A percentile compares a stretch with the other conserved stretches of the same genome.
phyloP scores from a whole-genome alignment of 2,888 invertebrate species.

The Adineta ricciae region DNA sequence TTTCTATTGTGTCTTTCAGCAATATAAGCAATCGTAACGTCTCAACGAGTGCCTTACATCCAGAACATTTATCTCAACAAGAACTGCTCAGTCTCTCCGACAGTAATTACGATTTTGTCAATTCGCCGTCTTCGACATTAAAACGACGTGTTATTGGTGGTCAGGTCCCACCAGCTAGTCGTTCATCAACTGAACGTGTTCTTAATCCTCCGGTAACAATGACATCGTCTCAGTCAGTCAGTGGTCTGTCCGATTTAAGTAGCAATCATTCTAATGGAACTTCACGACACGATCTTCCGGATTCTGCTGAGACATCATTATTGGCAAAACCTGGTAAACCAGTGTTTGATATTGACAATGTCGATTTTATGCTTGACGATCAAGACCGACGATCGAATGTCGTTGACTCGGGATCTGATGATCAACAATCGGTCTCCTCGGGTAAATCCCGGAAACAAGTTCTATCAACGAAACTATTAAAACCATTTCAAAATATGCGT shows the following conservation, averaged over 20 bases:
- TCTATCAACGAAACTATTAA: neutral
- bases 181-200: neutral
- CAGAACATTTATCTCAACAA: neutral
- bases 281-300: neutral
- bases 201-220: neutral
- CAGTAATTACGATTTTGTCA: neutral
- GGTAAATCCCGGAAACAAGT: neutral
- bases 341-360: neutral
- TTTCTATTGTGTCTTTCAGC: neutral
- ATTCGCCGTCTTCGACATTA: neutral
- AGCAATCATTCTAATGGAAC: neutral
- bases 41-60: neutral
- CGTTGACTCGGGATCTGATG: neutral
- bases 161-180: neutral
- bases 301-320: neutral
- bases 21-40: neutral
- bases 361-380: neutral
- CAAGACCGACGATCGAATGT: neutral
- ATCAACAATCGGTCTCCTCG: neutral
- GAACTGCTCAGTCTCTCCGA: neutral
- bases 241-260: neutral
- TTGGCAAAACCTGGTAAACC: neutral
- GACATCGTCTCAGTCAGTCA: neutral
- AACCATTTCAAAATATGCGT: constrained; percentile 2
- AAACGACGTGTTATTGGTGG: neutral